Conservation (phyloP, 2,113 vertebrate genomes). For the Cinclus cinclus region DNA sequence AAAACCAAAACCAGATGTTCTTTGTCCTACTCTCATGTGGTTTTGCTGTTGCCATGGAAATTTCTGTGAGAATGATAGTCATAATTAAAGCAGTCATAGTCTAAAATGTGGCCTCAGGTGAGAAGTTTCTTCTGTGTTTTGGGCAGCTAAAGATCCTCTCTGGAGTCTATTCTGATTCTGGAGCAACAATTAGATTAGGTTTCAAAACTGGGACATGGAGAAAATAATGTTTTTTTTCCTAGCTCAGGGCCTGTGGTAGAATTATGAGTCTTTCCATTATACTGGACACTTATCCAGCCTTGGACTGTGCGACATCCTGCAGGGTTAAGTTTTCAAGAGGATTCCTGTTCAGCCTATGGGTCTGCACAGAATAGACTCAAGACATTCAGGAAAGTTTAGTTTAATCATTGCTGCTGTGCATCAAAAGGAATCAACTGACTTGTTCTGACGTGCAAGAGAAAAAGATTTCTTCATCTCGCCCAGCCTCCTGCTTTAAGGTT, state of each 20-base stretch:
- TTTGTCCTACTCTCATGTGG: neutral
- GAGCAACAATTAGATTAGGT: neutral
- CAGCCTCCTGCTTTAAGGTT: neutral
- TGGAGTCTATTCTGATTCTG: neutral
- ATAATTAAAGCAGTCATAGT: neutral
- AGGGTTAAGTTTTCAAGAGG: neutral
- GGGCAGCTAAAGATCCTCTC: neutral
- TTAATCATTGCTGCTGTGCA: neutral
- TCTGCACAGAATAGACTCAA: neutral
- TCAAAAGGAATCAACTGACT: neutral
- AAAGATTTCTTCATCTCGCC: neutral
- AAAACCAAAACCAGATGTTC: constrained; percentile 29
- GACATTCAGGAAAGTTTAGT: neutral
- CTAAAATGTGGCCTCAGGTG: neutral
- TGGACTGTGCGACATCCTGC: neutral
- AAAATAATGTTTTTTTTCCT: neutral
- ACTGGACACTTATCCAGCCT: neutral
- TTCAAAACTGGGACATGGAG: neutral
- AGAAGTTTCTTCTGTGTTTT: neutral
- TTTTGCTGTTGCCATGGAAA: constrained; percentile 18
- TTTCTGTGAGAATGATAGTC: neutral
- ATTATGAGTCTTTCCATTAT: neutral
- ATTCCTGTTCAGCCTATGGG: neutral
- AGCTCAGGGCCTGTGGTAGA: neutral
- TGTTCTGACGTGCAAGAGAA: neutral